Conservation (phyloP, 2,113 vertebrate species). For the Pangasianodon gigas region DNA sequence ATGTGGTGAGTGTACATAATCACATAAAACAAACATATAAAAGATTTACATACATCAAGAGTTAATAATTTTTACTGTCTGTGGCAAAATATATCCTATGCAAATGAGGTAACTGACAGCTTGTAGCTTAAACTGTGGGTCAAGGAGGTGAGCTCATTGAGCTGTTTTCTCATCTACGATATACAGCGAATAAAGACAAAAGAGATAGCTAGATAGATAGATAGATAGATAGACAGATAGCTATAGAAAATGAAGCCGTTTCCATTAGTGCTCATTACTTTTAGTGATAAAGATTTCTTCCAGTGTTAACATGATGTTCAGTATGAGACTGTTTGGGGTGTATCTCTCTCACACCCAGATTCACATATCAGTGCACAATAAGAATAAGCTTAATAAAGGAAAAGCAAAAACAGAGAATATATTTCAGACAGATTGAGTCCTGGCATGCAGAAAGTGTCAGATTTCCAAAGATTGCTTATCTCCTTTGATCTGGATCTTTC, state of each 20-base stretch:
- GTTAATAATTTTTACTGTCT: too few species aligned
- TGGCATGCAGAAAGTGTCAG: background rate
- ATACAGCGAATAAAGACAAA: background rate
- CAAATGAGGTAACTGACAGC: background rate
- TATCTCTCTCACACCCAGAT: background rate
- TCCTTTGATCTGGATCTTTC: background rate
- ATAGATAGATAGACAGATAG: too few species aligned
- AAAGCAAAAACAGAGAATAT: background rate
- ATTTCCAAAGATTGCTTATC: constrained; percentile 2
- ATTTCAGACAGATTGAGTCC: background rate
- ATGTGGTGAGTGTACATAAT: background rate
- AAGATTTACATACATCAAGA: too few species aligned
- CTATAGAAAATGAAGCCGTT: background rate
- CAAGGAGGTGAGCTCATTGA: background rate
- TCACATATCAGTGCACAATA: background rate
- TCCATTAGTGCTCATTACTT: too few species aligned
- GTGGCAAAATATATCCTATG: background rate
- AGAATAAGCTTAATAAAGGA: background rate
- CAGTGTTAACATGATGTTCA: background rate
- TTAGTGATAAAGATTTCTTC: background rate
- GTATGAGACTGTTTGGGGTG: background rate
- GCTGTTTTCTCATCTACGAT: background rate
- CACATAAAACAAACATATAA: background rate
- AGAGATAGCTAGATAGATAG: background rate
- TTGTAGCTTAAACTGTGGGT: background rate